Percentiles rank a stretch among this genome's conserved stretches.
Evolutionary conservation across 2,797 vertebrate genomes (phyloP).

Genomic region (Sebastes aleutianus): DNA sequence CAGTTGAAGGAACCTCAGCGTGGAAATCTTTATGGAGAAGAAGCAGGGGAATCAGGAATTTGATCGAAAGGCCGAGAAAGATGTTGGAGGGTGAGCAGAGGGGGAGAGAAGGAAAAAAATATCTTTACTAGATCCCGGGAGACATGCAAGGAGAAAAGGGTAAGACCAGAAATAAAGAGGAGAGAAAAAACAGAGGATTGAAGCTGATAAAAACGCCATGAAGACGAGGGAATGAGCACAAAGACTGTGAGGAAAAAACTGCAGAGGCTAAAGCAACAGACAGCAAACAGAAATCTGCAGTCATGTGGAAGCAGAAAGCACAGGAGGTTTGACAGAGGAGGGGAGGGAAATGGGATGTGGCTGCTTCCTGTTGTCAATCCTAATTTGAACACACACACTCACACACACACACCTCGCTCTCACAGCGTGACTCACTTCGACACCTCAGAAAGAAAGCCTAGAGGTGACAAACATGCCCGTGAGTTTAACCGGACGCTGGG

Average conservation of each 20-base stretch:
- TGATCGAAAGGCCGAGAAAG: not conserved
- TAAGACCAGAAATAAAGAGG: not conserved
- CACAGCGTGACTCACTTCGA: constrained; percentile 28
- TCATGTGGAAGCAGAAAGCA: constrained; percentile 48
- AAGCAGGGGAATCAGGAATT: constrained; percentile 20
- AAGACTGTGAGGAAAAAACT: constrained; percentile 16
- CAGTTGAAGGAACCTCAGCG: not conserved
- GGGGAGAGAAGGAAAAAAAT: not conserved
- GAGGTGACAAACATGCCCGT: constrained; percentile 39
- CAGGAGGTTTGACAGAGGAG: constrained; percentile 30
- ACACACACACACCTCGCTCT: constrained; percentile 16
- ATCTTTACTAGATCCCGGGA: not conserved
- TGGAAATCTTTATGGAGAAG: constrained; percentile 5
- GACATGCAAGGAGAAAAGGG: not conserved
- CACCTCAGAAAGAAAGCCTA: constrained; percentile 49
- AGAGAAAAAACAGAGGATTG: not conserved
- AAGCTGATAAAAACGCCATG: not conserved
- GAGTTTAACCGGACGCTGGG: constrained; percentile 23
- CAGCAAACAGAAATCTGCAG: constrained; percentile 48
- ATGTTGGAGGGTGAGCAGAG: not conserved
- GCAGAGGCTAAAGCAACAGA: constrained; percentile 49
- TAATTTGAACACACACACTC: constrained; percentile 32
- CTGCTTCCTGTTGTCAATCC: constrained; percentile 55
- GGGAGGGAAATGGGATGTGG: constrained; percentile 33
- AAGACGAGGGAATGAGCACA: not conserved